phyloP scores from a whole-genome alignment of 2,113 vertebrate genomes.

The Aspiorhynchus laticeps region DNA sequence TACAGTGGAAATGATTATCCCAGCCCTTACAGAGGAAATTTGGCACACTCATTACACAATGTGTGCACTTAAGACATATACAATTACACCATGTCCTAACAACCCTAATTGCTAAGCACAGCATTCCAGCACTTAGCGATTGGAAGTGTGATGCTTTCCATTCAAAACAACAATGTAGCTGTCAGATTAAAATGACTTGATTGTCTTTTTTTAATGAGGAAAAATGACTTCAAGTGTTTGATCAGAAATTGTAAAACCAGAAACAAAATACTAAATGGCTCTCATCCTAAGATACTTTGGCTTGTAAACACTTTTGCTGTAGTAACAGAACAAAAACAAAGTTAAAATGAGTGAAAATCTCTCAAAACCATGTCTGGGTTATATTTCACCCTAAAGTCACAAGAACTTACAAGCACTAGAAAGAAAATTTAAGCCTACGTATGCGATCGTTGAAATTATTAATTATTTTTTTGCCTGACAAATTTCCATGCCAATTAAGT shows the following conservation, averaged over 20 bases:
- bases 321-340: constrained; percentile 17
- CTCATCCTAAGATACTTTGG: neutral
- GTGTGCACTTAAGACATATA: constrained; percentile 17
- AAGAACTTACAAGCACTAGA: too few species aligned
- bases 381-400: neutral
- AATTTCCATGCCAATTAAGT: neutral
- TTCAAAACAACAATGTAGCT: neutral
- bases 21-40: constrained; percentile 22
- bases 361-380: neutral
- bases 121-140: neutral
- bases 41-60: constrained; percentile 24
- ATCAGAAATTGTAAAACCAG: constrained; percentile 1
- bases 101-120: neutral
- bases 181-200: neutral
- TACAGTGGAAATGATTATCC: constrained; percentile 34
- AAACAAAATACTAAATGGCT: constrained; percentile 6
- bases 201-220: neutral
- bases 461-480: neutral
- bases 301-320: constrained; percentile 53
- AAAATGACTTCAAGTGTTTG: constrained; percentile 44
- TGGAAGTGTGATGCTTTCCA: neutral
- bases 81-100: neutral
- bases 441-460: neutral
- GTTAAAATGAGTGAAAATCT: constrained; percentile 11
- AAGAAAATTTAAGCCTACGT: neutral